Evolutionary conservation across 2,888 invertebrate species (phyloP).

Genomic region (Acanthopleura granulata): DNA sequence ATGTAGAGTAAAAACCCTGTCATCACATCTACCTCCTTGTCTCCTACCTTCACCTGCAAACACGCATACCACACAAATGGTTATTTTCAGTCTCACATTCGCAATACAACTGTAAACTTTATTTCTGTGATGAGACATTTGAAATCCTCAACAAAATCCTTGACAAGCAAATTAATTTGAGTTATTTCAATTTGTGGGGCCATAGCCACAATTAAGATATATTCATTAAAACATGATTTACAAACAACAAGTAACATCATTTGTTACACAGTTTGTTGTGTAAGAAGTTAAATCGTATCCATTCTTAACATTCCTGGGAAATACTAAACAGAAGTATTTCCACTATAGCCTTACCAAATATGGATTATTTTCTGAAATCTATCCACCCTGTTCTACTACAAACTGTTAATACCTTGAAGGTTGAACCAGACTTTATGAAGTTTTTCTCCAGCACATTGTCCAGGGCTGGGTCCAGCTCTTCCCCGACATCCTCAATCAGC

Average conservation of each 20-base stretch:
- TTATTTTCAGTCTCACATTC: background rate
- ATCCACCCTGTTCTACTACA: too few relatives aligned
- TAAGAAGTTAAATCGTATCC: too few relatives aligned
- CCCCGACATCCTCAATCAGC: slow-evolving; percentile 93
- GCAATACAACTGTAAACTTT: too few relatives aligned
- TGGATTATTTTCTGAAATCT: background rate
- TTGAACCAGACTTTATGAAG: slow-evolving; percentile 96
- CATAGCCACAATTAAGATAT: too few relatives aligned
- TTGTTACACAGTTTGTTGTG: too few relatives aligned
- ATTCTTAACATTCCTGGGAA: too few relatives aligned
- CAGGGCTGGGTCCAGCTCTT: slow-evolving; percentile 94
- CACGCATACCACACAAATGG: background rate
- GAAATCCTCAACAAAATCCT: too few relatives aligned
- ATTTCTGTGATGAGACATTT: too few relatives aligned
- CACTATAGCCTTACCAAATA: background rate
- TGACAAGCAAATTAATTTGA: too few relatives aligned
- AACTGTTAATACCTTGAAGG: slow-evolving; percentile 78
- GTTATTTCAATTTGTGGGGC: too few relatives aligned
- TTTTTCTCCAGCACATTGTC: slow-evolving; percentile 98
- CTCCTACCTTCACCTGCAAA: slow-evolving; percentile 72
- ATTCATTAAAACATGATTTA: too few relatives aligned
- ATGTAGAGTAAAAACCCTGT: slow-evolving; percentile 95
- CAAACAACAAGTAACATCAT: too few relatives aligned
- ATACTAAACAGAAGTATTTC: background rate
- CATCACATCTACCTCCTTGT: slow-evolving; percentile 97